Base-by-base conservation (phyloP, 2,113 vertebrate species). In the Leptobrachium leishanense region DNA sequence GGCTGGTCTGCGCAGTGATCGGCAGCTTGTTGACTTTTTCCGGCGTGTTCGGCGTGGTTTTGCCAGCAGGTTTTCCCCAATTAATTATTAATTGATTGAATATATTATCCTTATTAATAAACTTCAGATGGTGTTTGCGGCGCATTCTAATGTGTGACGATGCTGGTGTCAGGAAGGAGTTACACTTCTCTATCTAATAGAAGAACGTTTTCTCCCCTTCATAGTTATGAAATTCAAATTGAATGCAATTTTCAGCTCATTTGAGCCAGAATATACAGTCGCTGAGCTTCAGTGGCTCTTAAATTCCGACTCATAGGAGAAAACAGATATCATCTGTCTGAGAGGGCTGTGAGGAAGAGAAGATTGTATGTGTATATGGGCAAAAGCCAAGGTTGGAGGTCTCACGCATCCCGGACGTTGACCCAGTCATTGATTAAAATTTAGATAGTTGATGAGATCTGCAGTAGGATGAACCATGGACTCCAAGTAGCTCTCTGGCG, bases 211-310 rank as follows among this genome's bases (percentile, higher is more conserved):
- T 83, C 79, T 85, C 74, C 64, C 82, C 85, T 84, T 77, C 87
- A 82, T 82, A 84, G 85, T 93, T 94, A 93, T 93, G 92, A 94
- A 94, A 94, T 94, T 94, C 92, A 94, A 94, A 94, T 94, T 90
- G 90, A 92, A 92, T 91, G 90, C 91, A 93, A 93, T 94, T 93
- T 94, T 92, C 92, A 93, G 91, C 91, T 94, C 92, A 94, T 94
- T 94, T 94, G 91, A 94, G 92, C 88, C 88, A 92, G 92, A 93
- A 93, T 94, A 94, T 93, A 92, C 91, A 91, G 86, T 91, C 88
- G 90, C 88, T 87, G 89, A 92, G 92, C 92, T 93, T 91, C 92
- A 93, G 87, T 93, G 90, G 87, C 89, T 93, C 91, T 92, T 91
- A 92, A 94, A 93, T 93, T 92, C 91, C 90, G 88, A 90, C 91